Base-by-base conservation (phyloP, 2,888 invertebrate species). In the Morpho achilles region DNA sequence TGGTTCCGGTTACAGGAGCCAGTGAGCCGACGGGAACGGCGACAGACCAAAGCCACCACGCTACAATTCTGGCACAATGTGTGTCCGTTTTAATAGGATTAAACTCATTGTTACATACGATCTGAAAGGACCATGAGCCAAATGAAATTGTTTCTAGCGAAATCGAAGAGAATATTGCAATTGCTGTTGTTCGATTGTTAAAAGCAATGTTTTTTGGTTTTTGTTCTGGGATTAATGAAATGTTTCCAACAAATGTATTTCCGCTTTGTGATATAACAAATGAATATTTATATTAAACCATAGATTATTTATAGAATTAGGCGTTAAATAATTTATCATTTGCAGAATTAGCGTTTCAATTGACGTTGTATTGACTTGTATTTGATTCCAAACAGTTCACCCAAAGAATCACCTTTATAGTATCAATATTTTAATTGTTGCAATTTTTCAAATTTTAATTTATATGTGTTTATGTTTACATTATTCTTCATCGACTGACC, bases 51-150 rank as follows among this genome's bases (percentile, higher is more conserved):
- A 86, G 84, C 84, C 80, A 84, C 86, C 86, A 76, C 78, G 82
- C 79, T 84, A 87, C 84, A 84, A 82, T 86, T 84, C 81, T 80
- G 82, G 80, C 80, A 83, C 85, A 87, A 85, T 87, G 84, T 86
- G 87, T 85, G 83, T 83, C 81, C 82, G 82, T 79, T 87, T 83
- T 88, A 89, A 89, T 83, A 84, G 87, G 89, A 87, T 88, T 88
- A 87, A 87, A 84, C 79, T 85, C 84, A 83, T 86, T 87, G 87
- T 86, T 82, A 84, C 83, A 84, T 84, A 83, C 82, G 79, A 82
- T 77, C 78, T 77, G 80, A 77, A 82, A 82, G 78, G 77, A 83
- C 76, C 73, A 77, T 73, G 78, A 82, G 76, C 83, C 69, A 77
- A 82, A 84, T 85, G 72, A 78, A 83, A 83, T 84, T 82, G 79